Percentiles rank a stretch among this genome's conserved stretches.
These are phyloP conservation scores for Grammatotria lemairii DNA, from an alignment of 2,113 vertebrate species.

Conservation along the genomic window DNA sequence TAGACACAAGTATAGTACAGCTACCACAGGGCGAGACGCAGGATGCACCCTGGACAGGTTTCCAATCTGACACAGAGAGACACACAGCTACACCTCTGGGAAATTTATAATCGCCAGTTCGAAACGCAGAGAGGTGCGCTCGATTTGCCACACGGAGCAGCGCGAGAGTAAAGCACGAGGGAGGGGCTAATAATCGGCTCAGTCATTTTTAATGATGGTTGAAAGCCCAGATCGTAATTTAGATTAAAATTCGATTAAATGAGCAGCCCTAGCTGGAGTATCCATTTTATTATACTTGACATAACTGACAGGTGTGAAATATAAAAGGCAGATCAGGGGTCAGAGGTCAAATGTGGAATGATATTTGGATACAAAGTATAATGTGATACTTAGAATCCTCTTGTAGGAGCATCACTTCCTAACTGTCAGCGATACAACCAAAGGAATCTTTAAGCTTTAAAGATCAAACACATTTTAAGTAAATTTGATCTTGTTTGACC, in stretches of 20 bases:
- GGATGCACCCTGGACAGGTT: neutral
- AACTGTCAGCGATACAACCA: neutral
- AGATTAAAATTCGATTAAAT: no score
- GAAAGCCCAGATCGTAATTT: no score
- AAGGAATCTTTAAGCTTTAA: neutral
- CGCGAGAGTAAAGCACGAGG: no score
- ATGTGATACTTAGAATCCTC: neutral
- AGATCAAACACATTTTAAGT: neutral
- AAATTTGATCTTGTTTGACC: neutral
- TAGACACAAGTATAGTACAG: neutral
- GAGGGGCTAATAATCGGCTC: no score
- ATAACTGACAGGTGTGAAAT: neutral
- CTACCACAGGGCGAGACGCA: neutral
- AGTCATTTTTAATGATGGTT: no score
- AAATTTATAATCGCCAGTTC: rapidly evolving
- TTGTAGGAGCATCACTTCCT: neutral
- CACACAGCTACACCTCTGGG: neutral
- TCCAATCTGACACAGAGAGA: neutral
- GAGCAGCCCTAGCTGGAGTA: no score
- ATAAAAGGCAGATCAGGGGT: neutral
- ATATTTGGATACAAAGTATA: neutral
- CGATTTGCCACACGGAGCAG: no score
- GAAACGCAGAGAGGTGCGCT: no score
- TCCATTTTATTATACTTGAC: neutral
- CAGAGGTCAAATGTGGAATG: neutral